A percentile compares a stretch with the other conserved stretches of the same genome.
phyloP scores from a whole-genome alignment of 2,888 invertebrate genomes.

The Xanthorhoe designata region DNA sequence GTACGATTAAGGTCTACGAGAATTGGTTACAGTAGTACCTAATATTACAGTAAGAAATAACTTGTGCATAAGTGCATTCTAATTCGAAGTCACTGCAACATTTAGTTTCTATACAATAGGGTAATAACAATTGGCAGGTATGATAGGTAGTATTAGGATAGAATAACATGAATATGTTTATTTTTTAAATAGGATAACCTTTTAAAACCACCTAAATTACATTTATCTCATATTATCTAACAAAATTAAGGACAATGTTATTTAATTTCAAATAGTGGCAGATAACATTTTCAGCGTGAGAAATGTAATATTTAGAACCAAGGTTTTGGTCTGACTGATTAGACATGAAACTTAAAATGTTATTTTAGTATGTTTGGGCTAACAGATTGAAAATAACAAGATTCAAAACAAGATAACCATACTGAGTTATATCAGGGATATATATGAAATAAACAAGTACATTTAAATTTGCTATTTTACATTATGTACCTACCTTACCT shows the following conservation, averaged over 20 bases:
- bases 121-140: neutral
- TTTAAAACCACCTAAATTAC: too few relatives aligned
- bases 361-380: too few relatives aligned
- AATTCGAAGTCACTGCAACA: neutral
- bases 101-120: neutral
- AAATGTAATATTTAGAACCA: constrained; percentile 3
- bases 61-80: too few relatives aligned
- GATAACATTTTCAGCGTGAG: neutral
- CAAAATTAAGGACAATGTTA: too few relatives aligned
- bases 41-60: neutral
- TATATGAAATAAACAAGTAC: too few relatives aligned
- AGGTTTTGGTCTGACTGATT: neutral
- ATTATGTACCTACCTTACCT: neutral
- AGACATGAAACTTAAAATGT: too few relatives aligned
- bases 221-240: too few relatives aligned
- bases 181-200: too few relatives aligned
- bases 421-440: too few relatives aligned
- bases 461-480: constrained; percentile 35
- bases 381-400: neutral
- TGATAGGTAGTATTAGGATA: neutral
- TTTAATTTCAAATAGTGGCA: too few relatives aligned
- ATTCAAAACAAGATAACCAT: constrained; percentile 53
- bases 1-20: constrained; percentile 52
- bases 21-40: constrained; percentile 8
- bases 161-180: neutral